A percentile compares a stretch with the other conserved stretches of the same genome.
These are phyloP conservation scores for Canis aureus DNA, from an alignment of 2,113 vertebrate genomes.

Conservation along the genomic window DNA sequence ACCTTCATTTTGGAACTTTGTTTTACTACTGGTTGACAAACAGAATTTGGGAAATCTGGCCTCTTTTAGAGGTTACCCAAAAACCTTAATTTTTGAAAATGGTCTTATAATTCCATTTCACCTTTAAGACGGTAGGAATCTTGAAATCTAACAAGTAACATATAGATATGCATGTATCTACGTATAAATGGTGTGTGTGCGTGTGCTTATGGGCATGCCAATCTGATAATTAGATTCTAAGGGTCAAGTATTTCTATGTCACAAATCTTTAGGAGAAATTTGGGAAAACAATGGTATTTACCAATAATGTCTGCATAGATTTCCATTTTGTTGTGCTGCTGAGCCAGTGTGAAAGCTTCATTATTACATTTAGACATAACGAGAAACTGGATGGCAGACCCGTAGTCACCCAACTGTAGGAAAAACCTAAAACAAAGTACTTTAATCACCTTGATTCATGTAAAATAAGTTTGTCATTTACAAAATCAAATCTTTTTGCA, in stretches of 20 bases:
- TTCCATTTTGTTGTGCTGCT: conserved; percentile 98
- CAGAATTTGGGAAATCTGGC: neutral
- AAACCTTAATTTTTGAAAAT: neutral
- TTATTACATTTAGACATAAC: conserved; percentile 97
- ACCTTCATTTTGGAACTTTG: neutral
- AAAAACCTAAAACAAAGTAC: conserved; percentile 92
- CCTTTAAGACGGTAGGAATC: neutral
- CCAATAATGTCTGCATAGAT: conserved; percentile 98
- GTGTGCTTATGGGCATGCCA: neutral
- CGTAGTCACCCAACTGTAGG: conserved; percentile 95
- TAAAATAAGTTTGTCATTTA: conserved; percentile 17
- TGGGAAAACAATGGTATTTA: conserved; percentile 78
- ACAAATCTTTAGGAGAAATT: neutral
- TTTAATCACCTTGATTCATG: conserved; percentile 49
- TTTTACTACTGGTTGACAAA: neutral
- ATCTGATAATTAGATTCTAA: neutral
- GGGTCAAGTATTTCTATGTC: neutral
- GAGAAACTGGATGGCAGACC: conserved; percentile 97
- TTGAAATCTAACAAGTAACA: neutral
- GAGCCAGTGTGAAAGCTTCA: conserved; percentile 98
- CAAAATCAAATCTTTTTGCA: neutral
- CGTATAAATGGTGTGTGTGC: neutral
- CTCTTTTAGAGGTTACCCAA: neutral
- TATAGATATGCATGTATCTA: accelerated
- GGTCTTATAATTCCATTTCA: neutral